These are phyloP conservation scores for Eristalis intricaria DNA, from an alignment of 2,888 invertebrate genomes.

Conservation along the genomic window DNA sequence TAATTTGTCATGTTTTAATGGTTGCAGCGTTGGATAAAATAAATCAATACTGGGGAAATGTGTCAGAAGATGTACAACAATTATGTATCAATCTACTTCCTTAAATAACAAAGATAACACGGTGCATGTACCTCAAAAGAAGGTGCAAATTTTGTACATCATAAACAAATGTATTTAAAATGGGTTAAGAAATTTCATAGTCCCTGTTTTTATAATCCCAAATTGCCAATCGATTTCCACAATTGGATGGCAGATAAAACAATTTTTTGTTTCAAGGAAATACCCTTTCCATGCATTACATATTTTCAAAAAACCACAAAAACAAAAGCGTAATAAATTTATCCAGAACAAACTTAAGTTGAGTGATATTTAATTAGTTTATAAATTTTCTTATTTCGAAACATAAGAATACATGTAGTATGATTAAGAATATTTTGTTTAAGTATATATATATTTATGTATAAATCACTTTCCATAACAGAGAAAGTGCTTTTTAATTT, in stretches of 20 bases:
- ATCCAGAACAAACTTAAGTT: constrained; percentile 41
- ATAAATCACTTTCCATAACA: constrained; percentile 3
- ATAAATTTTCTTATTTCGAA: constrained; percentile 59
- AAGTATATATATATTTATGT: constrained; percentile 12
- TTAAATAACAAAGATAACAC: too few species aligned
- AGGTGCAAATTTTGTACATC: too few species aligned
- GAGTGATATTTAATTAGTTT: constrained; percentile 66
- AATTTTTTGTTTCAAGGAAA: constrained; percentile 1
- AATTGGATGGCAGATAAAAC: background rate
- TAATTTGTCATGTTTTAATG: background rate
- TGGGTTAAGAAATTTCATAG: background rate
- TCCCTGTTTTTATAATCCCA: background rate
- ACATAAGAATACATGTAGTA: constrained; percentile 6
- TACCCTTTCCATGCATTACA: background rate
- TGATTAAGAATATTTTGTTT: background rate
- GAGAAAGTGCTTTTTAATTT: constrained; percentile 27
- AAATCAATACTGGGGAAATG: background rate
- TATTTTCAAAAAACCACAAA: background rate
- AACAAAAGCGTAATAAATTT: constrained; percentile 11
- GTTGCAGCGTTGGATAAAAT: background rate
- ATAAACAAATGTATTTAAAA: background rate
- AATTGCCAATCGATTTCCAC: background rate
- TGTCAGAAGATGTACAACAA: background rate
- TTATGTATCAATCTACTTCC: background rate
- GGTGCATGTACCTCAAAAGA: too few species aligned